Evolutionary conservation across 2,888 invertebrate species (phyloP).

Genomic region (Alsophila aescularia): DNA sequence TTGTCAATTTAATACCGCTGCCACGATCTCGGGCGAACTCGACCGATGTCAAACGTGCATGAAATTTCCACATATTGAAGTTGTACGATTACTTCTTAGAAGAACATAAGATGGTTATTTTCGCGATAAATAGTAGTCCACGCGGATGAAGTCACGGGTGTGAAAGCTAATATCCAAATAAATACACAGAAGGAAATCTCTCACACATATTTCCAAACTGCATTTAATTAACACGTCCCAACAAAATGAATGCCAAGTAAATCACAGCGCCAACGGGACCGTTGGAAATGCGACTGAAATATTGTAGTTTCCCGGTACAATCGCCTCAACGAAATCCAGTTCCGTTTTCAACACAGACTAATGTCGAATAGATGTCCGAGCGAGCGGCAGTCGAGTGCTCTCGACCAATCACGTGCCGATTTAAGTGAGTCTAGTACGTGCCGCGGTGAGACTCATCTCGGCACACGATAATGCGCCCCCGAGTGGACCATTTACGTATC

Average conservation of each 20-base stretch:
- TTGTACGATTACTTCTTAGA: too few species aligned
- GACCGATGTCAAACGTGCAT: too few species aligned
- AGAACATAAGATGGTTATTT: too few species aligned
- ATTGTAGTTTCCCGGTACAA: background rate
- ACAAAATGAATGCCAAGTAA: background rate
- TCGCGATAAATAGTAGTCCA: too few species aligned
- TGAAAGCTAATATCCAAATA: too few species aligned
- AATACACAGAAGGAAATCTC: too few species aligned
- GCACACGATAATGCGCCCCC: conserved; percentile 18
- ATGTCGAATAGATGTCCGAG: conserved; percentile 21
- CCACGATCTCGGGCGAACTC: too few species aligned
- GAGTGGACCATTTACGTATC: background rate
- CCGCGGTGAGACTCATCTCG: conserved; percentile 12
- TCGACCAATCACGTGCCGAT: conserved; percentile 25
- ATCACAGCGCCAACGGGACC: background rate
- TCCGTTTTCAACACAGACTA: conserved; percentile 14
- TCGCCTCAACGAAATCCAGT: conserved; percentile 8
- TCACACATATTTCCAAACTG: too few species aligned
- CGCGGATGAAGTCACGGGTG: too few species aligned
- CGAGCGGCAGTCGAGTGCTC: conserved; percentile 5
- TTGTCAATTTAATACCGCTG: too few species aligned
- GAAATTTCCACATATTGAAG: too few species aligned
- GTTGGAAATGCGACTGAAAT: background rate
- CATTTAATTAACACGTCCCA: too few species aligned
- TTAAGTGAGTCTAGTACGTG: conserved; percentile 28